Percentiles rank a stretch among this genome's conserved stretches.
Evolutionary conservation across 2,888 invertebrate genomes (phyloP).

Genomic region (Molorchus minor): DNA sequence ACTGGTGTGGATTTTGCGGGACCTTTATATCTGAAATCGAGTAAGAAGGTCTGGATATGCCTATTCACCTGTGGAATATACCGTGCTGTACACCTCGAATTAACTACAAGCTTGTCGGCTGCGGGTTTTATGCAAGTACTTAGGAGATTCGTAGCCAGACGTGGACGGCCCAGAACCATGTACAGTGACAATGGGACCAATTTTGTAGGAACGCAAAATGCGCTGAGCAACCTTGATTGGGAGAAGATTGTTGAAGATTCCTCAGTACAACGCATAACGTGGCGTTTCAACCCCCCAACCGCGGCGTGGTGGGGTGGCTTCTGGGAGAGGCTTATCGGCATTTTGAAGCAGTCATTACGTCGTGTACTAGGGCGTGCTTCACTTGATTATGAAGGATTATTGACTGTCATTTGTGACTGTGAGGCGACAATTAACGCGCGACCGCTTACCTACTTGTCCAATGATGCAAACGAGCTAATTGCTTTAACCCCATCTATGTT

Average conservation of each 20-base stretch:
- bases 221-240: constrained; percentile 46
- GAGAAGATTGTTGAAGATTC: constrained; percentile 36
- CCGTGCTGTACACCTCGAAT: constrained; percentile 57
- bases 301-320: constrained; percentile 62
- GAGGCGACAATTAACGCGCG: constrained; percentile 55
- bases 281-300: constrained; percentile 57
- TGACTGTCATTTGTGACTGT: constrained; percentile 46
- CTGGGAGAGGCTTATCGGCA: constrained; percentile 58
- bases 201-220: constrained; percentile 53
- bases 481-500: too few species aligned
- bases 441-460: too few species aligned
- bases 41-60: constrained; percentile 51
- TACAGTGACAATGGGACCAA: constrained; percentile 58
- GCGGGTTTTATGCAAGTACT: constrained; percentile 50
- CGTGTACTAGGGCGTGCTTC: constrained; percentile 52
- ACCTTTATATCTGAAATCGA: constrained; percentile 49
- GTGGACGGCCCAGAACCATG: constrained; percentile 51
- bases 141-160: constrained; percentile 51
- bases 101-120: constrained; percentile 48
- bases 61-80: constrained; percentile 59
- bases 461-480: too few species aligned
- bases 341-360: constrained; percentile 55
- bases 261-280: constrained; percentile 39
- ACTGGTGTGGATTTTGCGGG: constrained; percentile 57
- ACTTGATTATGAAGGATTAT: constrained; percentile 45